Evolutionary conservation across 92 coral and sea anemone species (phyloP).

Genomic region (Zoanthus solanderi): DNA sequence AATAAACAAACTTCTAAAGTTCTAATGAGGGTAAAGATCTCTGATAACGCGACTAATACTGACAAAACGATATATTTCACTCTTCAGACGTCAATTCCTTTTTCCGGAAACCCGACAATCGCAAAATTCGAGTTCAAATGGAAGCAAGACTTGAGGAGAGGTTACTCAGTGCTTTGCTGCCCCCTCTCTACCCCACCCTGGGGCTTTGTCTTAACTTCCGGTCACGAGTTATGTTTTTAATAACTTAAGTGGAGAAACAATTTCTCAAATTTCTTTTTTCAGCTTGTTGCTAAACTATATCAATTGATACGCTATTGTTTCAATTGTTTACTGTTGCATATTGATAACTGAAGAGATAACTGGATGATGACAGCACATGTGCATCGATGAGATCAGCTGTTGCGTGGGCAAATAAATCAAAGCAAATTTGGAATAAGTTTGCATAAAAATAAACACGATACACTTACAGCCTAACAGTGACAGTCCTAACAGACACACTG

Average conservation of each 20-base stretch:
- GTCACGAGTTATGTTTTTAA: constrained; percentile 20
- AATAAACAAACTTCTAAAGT: constrained; percentile 34
- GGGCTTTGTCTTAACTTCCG: constrained; percentile 39
- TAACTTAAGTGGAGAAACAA: not conserved
- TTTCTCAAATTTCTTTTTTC: not conserved
- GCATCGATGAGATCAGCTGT: too few relatives aligned
- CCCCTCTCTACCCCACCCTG: constrained; percentile 55
- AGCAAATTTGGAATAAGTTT: too few relatives aligned
- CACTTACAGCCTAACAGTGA: too few relatives aligned
- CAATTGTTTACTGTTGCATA: too few relatives aligned
- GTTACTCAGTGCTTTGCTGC: constrained; percentile 31
- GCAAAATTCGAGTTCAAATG: constrained; percentile 13
- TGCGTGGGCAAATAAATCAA: too few relatives aligned
- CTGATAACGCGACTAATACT: constrained; percentile 40
- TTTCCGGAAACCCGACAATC: constrained; percentile 45
- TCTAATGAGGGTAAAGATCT: constrained; percentile 36
- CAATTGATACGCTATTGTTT: not conserved
- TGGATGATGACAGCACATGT: too few relatives aligned
- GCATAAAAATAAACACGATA: too few relatives aligned
- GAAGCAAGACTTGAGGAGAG: not conserved
- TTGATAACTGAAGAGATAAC: too few relatives aligned
- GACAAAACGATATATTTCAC: constrained; percentile 39
- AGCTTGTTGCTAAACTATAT: not conserved
- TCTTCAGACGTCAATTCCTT: constrained; percentile 39
- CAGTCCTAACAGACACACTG: too few relatives aligned